phyloP scores from a whole-genome alignment of 2,113 vertebrate species.

The Nycticebus coucang region DNA sequence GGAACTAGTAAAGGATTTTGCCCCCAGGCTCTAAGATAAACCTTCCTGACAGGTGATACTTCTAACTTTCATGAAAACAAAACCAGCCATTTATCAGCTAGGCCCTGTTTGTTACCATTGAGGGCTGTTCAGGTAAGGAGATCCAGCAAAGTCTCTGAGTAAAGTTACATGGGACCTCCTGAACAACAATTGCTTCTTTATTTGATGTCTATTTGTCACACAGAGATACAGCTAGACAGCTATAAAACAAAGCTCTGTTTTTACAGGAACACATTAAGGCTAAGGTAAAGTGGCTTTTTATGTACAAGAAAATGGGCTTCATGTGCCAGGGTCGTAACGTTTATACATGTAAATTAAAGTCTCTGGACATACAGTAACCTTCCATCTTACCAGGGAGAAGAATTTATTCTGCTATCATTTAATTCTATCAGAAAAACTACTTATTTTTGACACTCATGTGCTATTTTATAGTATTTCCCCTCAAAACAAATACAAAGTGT shows the following conservation, averaged over 20 bases:
- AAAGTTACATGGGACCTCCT: not conserved
- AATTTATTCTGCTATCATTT: conserved; percentile 33
- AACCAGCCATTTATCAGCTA: not conserved
- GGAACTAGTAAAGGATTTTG: not conserved
- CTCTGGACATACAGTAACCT: not conserved
- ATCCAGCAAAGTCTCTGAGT: not conserved
- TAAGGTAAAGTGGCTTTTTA: conserved; percentile 64
- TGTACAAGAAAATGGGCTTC: conserved; percentile 13
- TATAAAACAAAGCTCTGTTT: conserved; percentile 65
- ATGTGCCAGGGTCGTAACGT: conserved; percentile 3
- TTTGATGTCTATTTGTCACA: conserved; percentile 25
- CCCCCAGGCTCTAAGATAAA: not conserved
- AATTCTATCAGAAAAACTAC: conserved; percentile 25
- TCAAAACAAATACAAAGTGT: not conserved
- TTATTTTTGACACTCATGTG: conserved; percentile 7
- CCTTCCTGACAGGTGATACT: not conserved
- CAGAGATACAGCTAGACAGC: conserved; percentile 24
- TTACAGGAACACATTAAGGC: conserved; percentile 54
- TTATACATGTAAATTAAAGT: conserved; percentile 58
- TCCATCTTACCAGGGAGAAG: not conserved
- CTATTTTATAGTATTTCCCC: not conserved
- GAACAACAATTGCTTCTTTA: conserved; percentile 23
- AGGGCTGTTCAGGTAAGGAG: not conserved
- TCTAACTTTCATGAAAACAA: not conserved
- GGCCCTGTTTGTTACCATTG: not conserved